phyloP scores from a whole-genome alignment of 37 sponge, comb jelly and placozoan genomes.

The Beroe ovata region DNA sequence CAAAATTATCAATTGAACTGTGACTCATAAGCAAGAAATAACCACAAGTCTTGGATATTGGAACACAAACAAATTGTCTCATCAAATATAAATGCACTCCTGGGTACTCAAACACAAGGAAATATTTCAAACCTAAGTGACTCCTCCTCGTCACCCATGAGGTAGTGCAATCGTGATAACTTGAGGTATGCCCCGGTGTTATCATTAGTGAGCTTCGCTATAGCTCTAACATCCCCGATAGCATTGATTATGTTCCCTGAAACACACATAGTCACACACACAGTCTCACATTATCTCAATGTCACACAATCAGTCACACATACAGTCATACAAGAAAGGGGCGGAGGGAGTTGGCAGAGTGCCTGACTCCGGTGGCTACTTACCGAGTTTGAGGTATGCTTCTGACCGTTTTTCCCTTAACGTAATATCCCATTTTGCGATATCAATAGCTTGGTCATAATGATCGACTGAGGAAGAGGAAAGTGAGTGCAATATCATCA shows the following conservation, averaged over 20 bases:
- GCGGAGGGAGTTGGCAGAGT: no score
- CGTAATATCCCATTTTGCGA: constrained; percentile 47
- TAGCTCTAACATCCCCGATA: constrained; percentile 71
- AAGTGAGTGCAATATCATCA: neutral
- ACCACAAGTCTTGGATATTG: no score
- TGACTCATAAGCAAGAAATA: no score
- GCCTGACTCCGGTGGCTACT: neutral
- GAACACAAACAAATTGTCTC: no score
- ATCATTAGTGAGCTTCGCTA: constrained; percentile 83
- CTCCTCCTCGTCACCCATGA: constrained; percentile 86
- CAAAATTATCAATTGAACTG: no score
- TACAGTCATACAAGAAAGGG: no score
- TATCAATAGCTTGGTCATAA: constrained; percentile 40
- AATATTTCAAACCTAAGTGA: constrained; percentile 77
- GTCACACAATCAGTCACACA: no score
- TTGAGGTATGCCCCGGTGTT: constrained; percentile 84
- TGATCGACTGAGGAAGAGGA: constrained; percentile 41
- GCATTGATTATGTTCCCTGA: constrained; percentile 61
- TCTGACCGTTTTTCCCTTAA: constrained; percentile 24
- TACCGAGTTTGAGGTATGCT: constrained; percentile 47
- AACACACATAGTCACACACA: no score
- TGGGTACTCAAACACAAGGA: no score
- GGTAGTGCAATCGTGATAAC: constrained; percentile 80
- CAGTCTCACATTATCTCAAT: no score
- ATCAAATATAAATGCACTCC: no score